phyloP scores from a whole-genome alignment of 2,113 vertebrate species.

The Hyaena hyaena region DNA sequence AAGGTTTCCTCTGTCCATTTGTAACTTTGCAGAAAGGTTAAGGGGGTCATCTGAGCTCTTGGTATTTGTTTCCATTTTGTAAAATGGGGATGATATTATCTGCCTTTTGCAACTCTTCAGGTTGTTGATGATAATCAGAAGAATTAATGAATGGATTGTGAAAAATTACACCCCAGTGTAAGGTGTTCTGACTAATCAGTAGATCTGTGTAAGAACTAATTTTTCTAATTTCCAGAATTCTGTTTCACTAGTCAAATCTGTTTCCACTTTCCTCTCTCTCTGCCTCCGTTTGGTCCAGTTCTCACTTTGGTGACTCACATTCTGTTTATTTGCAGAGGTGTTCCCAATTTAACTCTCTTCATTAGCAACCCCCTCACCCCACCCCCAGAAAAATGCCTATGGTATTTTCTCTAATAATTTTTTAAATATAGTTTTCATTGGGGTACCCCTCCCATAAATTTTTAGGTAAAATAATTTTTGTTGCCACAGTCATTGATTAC shows the following conservation, averaged over 20 bases:
- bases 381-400: not conserved
- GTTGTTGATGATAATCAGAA: not conserved
- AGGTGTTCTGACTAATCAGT: not conserved
- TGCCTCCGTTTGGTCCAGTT: not conserved
- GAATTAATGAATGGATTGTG: not conserved
- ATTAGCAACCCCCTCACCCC: not conserved
- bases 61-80: not conserved
- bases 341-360: not conserved
- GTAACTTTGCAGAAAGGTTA: not conserved
- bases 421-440: not conserved
- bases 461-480: conserved; percentile 14
- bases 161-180: not conserved
- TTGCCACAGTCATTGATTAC: not conserved
- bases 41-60: not conserved
- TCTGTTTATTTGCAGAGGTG: not conserved
- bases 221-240: not conserved
- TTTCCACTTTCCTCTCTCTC: not conserved
- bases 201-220: not conserved
- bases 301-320: not conserved
- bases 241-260: not conserved
- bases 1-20: not conserved
- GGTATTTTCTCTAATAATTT: conserved; percentile 1
- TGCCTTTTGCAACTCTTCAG: not conserved
- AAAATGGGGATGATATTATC: not conserved
- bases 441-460: not conserved